A percentile compares a stretch with the other conserved stretches of the same genome.
phyloP scores from a whole-genome alignment of 2,797 vertebrate species.

The Protosalanx chinensis region DNA sequence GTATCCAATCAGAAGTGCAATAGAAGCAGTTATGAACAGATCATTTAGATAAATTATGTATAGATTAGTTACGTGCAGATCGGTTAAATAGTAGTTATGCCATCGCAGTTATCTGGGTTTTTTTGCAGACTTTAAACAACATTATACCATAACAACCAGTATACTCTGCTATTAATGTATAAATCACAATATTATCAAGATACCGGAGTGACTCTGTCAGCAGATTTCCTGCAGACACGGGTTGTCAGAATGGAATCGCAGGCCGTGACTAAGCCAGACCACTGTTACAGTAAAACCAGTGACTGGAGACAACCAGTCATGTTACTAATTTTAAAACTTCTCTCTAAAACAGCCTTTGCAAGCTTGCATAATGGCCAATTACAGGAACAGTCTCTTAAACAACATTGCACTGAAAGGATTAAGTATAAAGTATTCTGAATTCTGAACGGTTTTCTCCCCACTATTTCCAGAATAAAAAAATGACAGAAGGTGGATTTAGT shows the following conservation, averaged over 20 bases:
- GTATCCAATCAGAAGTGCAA: too few species aligned
- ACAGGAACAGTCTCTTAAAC: background rate
- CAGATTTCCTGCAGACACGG: background rate
- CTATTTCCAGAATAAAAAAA: background rate
- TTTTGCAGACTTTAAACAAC: background rate
- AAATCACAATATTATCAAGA: background rate
- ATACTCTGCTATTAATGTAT: background rate
- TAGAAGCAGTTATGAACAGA: too few species aligned
- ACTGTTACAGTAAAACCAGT: background rate
- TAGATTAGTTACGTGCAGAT: too few species aligned
- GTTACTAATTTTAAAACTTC: background rate
- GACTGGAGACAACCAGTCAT: background rate
- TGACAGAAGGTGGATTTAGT: background rate
- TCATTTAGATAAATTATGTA: too few species aligned
- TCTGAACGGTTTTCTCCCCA: background rate
- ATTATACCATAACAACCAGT: background rate
- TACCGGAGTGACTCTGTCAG: background rate
- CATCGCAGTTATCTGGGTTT: background rate
- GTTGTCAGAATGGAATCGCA: background rate
- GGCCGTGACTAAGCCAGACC: background rate
- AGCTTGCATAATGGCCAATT: background rate
- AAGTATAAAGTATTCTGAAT: too few species aligned
- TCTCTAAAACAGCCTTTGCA: background rate
- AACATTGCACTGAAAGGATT: too few species aligned
- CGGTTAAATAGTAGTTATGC: too few species aligned